Evolutionary conservation across 2,888 invertebrate species (phyloP), one percentile per base, ranked within the genome.

Genomic region (Caradrina kadenii): DNA sequence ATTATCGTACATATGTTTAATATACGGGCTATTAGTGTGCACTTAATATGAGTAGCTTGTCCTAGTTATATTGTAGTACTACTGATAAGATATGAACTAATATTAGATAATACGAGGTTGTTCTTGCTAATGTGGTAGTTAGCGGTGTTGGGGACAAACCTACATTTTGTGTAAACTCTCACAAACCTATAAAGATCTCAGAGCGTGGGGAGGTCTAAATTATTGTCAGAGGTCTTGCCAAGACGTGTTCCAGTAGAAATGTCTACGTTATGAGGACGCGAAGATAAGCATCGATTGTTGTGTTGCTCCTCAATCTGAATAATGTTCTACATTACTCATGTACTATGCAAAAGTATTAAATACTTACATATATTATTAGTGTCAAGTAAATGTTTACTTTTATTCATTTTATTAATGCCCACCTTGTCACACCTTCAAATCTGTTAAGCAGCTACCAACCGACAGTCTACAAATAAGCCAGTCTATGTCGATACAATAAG

Each of bases 1-100:
- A 79, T 78, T 70, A 70, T 63, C 55, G 45, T 54, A 69, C 64
- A 63, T 63, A 72, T 61, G 68, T 63, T 76, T 64, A 53, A 54
- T 70, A 60, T 55, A 35, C 39, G 53, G 3, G 39, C 54, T 60
- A 63, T 63, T 56, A 74, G 45, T 68, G 52, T 42, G 54, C 31
- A 42, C 21, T 55, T 56, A 66, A 60, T 61, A 63, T 49, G 35
- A 50, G 21, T 22, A 54, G 26, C 22, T 21, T 54, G 31, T 19
- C 50, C 26, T 15, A 48, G 50, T 48, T 11, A 26, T 49, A 69
- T 45, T 55, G 21, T 42, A 17, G 3, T 55, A 61, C 4, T 58
- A 19, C 31, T 55, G 45, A 76, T 69, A 50, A 49, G 42, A 59
- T 67, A 35, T 45, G 10, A 35, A 31, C 26, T 42, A 49, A 42